These are phyloP conservation scores for Steinernema hermaphroditum DNA, from an alignment of 2,888 invertebrate species.

Conservation along the genomic window DNA sequence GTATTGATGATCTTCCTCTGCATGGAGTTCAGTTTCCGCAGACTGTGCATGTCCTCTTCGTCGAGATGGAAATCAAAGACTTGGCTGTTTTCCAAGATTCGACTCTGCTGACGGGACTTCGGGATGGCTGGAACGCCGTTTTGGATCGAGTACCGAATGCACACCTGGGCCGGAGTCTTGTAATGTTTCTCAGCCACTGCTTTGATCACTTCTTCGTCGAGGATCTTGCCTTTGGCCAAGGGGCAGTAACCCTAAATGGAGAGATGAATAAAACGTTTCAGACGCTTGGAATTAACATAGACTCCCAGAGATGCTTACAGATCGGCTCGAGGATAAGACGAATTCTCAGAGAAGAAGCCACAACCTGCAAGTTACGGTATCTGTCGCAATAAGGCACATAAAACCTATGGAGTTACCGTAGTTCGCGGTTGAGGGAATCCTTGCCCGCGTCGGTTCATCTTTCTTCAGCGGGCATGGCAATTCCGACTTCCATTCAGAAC, in stretches of 20 bases:
- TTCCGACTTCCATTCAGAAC: too few relatives aligned
- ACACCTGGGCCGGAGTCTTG: slow-evolving; percentile 67
- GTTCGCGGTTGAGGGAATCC: background rate
- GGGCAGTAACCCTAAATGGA: slow-evolving; percentile 67
- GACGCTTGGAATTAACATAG: background rate
- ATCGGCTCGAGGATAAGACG: background rate
- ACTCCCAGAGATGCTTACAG: too few relatives aligned
- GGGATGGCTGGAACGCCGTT: slow-evolving; percentile 68
- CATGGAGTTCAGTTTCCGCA: background rate
- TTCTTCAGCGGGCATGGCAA: too few relatives aligned
- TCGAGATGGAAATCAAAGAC: slow-evolving; percentile 20
- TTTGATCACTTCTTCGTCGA: slow-evolving; percentile 60
- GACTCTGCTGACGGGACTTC: slow-evolving; percentile 65
- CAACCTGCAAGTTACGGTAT: background rate
- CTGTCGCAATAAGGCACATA: background rate
- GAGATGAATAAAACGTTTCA: background rate
- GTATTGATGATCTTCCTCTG: background rate
- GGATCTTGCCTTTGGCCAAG: slow-evolving; percentile 67
- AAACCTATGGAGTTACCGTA: background rate
- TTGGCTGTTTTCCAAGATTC: slow-evolving; percentile 65
- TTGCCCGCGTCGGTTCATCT: too few relatives aligned
- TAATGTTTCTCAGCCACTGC: slow-evolving; percentile 60
- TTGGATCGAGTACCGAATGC: slow-evolving; percentile 68
- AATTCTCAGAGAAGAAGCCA: background rate
- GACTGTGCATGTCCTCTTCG: slow-evolving; percentile 1